Evolutionary conservation across 1,140 invertebrate species (phyloP).

Genomic region (Melitaea cinxia): DNA sequence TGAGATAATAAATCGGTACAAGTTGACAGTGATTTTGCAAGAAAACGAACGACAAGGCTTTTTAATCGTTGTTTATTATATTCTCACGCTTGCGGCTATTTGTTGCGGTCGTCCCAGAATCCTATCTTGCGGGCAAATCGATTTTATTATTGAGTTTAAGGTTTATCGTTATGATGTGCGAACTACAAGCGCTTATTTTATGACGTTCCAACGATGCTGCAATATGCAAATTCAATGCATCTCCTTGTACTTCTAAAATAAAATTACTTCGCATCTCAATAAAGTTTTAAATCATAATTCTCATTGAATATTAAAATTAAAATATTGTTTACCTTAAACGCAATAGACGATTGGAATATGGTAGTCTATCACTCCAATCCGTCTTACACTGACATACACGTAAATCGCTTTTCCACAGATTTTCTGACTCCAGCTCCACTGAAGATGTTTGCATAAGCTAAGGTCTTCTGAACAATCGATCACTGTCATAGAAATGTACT

Average conservation of each 20-base stretch:
- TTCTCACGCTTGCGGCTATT: slow-evolving; percentile 41
- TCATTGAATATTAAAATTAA: slow-evolving; percentile 11
- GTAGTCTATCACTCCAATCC: slow-evolving; percentile 47
- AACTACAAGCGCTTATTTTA: slow-evolving; percentile 12
- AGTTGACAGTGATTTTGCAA: slow-evolving; percentile 13
- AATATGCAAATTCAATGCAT: slow-evolving; percentile 1
- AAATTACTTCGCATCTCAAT: slow-evolving; percentile 9
- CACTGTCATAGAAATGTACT: slow-evolving; percentile 67
- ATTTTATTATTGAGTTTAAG: slow-evolving; percentile 50
- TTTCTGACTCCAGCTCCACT: slow-evolving; percentile 55
- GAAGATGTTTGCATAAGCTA: slow-evolving; percentile 70
- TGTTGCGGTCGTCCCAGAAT: slow-evolving; percentile 42
- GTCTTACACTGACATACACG: slow-evolving; percentile 57
- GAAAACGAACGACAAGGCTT: slow-evolving; percentile 22
- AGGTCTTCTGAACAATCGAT: slow-evolving; percentile 73
- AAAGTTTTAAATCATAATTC: too few relatives aligned
- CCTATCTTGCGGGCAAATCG: slow-evolving; percentile 46
- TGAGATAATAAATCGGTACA: slow-evolving; percentile 14
- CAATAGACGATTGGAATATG: slow-evolving; percentile 26
- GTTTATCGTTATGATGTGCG: slow-evolving; percentile 35
- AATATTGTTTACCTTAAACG: slow-evolving; percentile 31
- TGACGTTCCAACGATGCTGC: not conserved
- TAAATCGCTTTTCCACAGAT: slow-evolving; percentile 59
- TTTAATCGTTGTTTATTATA: slow-evolving; percentile 46
- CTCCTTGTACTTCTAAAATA: slow-evolving; percentile 9